A percentile compares a stretch with the other conserved stretches of the same genome.
These are phyloP conservation scores for Aporrectodea caliginosa DNA, from an alignment of 1,140 invertebrate genomes.

Conservation along the genomic window DNA sequence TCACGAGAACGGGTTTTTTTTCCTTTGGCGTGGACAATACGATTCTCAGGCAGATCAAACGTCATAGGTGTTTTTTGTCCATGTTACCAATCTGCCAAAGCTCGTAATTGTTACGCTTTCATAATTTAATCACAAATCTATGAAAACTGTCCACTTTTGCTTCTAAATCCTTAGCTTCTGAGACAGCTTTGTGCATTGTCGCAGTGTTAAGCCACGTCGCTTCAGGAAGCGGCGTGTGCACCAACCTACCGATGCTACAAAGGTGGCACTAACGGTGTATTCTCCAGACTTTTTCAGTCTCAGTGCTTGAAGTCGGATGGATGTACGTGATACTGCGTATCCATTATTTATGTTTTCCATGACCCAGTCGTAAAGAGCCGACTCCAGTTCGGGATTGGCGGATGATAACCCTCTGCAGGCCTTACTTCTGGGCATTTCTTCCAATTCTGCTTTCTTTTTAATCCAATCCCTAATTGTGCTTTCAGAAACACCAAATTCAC, in stretches of 20 bases:
- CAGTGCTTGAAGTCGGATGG: neutral
- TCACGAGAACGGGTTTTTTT: conserved; percentile 31
- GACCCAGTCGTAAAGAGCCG: neutral
- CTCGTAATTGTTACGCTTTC: conserved; percentile 26
- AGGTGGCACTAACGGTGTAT: neutral
- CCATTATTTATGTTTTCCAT: neutral
- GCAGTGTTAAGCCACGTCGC: conserved; percentile 23
- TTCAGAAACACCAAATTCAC: conserved; percentile 29
- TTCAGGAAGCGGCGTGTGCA: conserved; percentile 36
- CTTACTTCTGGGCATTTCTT: neutral
- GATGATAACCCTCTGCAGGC: neutral
- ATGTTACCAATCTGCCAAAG: conserved; percentile 35
- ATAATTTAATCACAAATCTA: conserved; percentile 30
- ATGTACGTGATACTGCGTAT: neutral
- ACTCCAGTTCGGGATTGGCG: neutral
- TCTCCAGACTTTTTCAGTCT: neutral
- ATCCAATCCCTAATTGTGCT: conserved; percentile 17
- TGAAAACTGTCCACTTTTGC: conserved; percentile 30
- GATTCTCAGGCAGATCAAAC: conserved; percentile 34
- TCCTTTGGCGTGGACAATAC: conserved; percentile 35
- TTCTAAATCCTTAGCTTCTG: conserved; percentile 35
- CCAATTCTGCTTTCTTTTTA: conserved; percentile 19
- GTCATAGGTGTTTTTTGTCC: conserved; percentile 38
- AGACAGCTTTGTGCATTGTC: conserved; percentile 35
- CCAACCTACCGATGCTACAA: conserved; percentile 34